These are phyloP conservation scores for Gadus chalcogrammus DNA, from an alignment of 2,113 vertebrate genomes.

Conservation along the genomic window DNA sequence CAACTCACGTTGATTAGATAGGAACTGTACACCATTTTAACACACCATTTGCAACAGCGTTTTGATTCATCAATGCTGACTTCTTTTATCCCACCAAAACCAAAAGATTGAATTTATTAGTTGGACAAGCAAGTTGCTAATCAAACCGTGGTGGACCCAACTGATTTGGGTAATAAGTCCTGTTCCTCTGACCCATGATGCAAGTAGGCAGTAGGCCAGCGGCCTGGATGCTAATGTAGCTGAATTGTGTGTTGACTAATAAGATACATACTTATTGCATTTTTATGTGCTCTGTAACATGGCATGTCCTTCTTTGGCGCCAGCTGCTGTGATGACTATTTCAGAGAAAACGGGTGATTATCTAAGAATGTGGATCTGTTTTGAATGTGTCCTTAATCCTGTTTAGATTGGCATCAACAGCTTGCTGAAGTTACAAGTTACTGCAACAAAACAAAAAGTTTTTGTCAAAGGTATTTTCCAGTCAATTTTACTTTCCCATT, in stretches of 20 bases:
- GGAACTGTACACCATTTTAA: conserved; percentile 46
- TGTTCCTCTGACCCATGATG: background rate
- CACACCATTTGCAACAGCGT: conserved; percentile 39
- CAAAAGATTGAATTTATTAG: conserved; percentile 50
- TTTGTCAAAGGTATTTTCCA: no score
- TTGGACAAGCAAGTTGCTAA: conserved; percentile 41
- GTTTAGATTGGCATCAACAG: conserved; percentile 22
- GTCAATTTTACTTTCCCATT: no score
- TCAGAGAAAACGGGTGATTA: conserved; percentile 42
- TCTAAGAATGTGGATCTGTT: conserved; percentile 57
- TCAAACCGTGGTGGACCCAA: conserved; percentile 34
- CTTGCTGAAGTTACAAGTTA: background rate
- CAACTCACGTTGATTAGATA: conserved; percentile 47
- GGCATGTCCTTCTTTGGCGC: conserved; percentile 50
- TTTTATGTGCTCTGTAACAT: conserved; percentile 44
- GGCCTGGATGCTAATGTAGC: conserved; percentile 42
- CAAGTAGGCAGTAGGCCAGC: conserved; percentile 1
- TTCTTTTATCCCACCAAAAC: conserved; percentile 45
- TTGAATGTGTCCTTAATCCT: conserved; percentile 47
- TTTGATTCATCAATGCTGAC: conserved; percentile 56
- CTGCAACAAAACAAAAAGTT: conserved; percentile 13
- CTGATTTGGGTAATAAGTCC: conserved; percentile 36
- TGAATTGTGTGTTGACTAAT: conserved; percentile 51
- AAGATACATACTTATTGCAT: conserved; percentile 41
- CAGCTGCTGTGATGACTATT: conserved; percentile 49